phyloP scores from a whole-genome alignment of 2,888 invertebrate species.

The Diabrotica balteata region DNA sequence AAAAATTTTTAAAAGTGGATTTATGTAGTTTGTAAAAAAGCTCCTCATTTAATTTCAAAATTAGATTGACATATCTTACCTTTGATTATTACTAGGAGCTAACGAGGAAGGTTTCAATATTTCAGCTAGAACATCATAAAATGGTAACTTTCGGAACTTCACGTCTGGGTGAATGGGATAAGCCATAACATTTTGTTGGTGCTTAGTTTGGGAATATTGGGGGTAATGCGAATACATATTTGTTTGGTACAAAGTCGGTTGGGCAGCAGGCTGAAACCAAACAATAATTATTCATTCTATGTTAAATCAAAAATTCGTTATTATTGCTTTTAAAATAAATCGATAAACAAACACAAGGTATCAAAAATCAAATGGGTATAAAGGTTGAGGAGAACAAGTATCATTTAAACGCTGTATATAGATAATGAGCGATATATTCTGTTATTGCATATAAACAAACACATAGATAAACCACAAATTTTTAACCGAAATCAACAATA shows the following conservation, averaged over 20 bases:
- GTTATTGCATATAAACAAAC: too few relatives aligned
- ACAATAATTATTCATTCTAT: neutral
- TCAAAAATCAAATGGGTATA: too few relatives aligned
- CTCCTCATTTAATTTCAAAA: neutral
- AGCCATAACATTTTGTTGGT: constrained; percentile 54
- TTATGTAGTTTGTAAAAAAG: too few relatives aligned
- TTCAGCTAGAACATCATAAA: constrained; percentile 88
- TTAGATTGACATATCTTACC: constrained; percentile 8
- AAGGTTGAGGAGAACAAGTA: too few relatives aligned
- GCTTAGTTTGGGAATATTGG: constrained; percentile 45
- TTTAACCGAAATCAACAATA: too few relatives aligned
- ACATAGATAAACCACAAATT: too few relatives aligned
- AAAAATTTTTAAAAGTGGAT: too few relatives aligned
- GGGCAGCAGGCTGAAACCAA: constrained; percentile 61
- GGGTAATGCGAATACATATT: constrained; percentile 67
- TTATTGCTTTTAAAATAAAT: too few relatives aligned
- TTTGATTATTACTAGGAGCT: constrained; percentile 71
- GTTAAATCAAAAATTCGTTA: neutral
- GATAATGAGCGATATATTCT: too few relatives aligned
- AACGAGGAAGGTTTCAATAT: constrained; percentile 90
- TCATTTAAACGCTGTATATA: too few relatives aligned
- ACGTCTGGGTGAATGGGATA: constrained; percentile 93
- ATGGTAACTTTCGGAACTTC: constrained; percentile 88
- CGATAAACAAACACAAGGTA: too few relatives aligned
- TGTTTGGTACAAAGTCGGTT: constrained; percentile 64